phyloP scores from a whole-genome alignment of 2,113 vertebrate genomes.

The Oceanites oceanicus region DNA sequence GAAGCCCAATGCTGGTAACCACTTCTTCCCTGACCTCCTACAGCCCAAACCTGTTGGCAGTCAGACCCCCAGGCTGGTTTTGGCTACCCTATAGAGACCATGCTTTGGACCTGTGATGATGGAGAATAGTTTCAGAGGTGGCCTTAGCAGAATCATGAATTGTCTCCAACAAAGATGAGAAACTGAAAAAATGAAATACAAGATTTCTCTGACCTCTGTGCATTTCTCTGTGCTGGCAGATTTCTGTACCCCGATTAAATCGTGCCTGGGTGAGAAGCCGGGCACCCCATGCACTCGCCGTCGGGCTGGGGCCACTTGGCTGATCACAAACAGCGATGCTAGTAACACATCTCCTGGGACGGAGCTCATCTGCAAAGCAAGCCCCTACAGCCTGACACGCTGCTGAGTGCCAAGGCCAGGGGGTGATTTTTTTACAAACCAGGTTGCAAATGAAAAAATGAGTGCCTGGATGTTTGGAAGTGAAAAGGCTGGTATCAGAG shows the following conservation, averaged over 20 bases:
- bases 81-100: neutral
- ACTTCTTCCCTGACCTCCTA: neutral
- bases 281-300: fast-evolving
- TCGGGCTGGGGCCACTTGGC: neutral
- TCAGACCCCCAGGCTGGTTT: neutral
- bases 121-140: neutral
- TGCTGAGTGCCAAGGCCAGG: neutral
- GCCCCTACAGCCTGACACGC: too few species aligned
- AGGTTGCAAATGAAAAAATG: neutral
- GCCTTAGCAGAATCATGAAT: neutral
- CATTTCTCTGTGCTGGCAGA: neutral
- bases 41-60: neutral
- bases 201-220: neutral
- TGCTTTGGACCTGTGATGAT: neutral
- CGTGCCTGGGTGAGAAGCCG: neutral
- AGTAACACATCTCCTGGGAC: neutral
- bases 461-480: neutral
- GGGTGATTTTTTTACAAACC: neutral
- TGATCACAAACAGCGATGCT: neutral
- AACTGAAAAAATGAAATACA: neutral
- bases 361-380: neutral
- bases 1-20: neutral
- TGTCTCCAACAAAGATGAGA: neutral
- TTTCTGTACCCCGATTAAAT: neutral
- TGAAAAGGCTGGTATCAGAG: neutral